A percentile compares a stretch with the other conserved stretches of the same genome.
phyloP scores from a whole-genome alignment of 2,888 invertebrate species.

The Cremastobaeus sp. region DNA sequence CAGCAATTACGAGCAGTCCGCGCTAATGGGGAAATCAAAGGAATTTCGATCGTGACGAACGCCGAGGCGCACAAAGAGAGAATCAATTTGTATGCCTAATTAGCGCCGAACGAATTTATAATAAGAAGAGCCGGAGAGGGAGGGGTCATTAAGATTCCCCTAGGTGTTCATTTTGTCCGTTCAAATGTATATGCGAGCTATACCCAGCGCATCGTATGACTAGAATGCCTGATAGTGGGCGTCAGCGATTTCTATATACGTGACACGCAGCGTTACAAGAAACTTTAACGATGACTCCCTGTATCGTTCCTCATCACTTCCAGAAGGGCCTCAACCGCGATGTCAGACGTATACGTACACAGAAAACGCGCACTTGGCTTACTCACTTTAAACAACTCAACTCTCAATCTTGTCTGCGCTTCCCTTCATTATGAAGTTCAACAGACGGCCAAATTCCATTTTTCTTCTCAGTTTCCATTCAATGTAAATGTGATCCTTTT shows the following conservation, averaged over 20 bases:
- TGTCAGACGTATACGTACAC: no score
- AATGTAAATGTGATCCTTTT: no score
- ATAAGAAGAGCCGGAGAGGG: slow-evolving; percentile 25
- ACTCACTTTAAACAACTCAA: slow-evolving; percentile 13
- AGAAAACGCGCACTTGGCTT: slow-evolving; percentile 10
- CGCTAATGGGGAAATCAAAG: slow-evolving; percentile 23
- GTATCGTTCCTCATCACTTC: slow-evolving; percentile 49
- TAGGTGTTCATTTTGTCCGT: slow-evolving; percentile 33
- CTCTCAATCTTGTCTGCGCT: slow-evolving; percentile 5
- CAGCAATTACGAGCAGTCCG: slow-evolving; percentile 28
- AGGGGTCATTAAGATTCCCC: slow-evolving; percentile 42
- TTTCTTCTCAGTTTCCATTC: slow-evolving; percentile 2
- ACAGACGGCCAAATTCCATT: no score
- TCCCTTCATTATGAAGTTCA: no score
- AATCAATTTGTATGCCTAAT: slow-evolving; percentile 46
- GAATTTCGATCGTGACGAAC: slow-evolving; percentile 8
- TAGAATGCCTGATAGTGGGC: slow-evolving; percentile 65
- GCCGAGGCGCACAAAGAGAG: slow-evolving; percentile 1
- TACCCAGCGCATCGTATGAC: slow-evolving; percentile 57
- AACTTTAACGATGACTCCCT: slow-evolving; percentile 50
- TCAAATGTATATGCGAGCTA: slow-evolving; percentile 34
- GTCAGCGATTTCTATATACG: slow-evolving; percentile 57
- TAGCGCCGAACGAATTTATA: slow-evolving; percentile 29
- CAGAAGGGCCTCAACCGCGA: slow-evolving; percentile 42
- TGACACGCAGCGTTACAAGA: slow-evolving; percentile 48